Percentiles rank a stretch among this genome's conserved stretches.
phyloP scores from a whole-genome alignment of 2,797 vertebrate species.

The Channallabes apus region DNA sequence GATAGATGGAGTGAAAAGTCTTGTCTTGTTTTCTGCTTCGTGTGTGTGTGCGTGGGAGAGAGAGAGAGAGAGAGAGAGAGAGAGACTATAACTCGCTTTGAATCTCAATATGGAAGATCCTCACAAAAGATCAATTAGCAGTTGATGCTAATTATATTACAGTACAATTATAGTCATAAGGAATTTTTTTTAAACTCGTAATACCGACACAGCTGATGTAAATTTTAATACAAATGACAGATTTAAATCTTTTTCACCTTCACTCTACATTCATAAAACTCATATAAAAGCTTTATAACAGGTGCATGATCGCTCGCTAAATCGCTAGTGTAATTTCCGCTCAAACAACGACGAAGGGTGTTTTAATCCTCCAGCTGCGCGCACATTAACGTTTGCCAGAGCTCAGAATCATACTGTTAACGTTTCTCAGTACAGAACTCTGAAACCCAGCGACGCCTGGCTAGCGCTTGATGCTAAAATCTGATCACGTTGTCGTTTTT shows the following conservation, averaged over 20 bases:
- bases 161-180: not conserved
- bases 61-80: not conserved
- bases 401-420: not conserved
- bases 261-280: not conserved
- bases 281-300: not conserved
- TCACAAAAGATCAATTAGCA: not conserved
- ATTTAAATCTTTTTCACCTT: not conserved
- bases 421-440: not conserved
- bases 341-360: not conserved
- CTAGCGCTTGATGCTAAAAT: not conserved
- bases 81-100: not conserved
- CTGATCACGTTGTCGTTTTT: not conserved
- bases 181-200: not conserved
- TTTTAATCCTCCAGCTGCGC: no score
- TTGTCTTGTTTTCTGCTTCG: not conserved
- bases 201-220: not conserved
- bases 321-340: not conserved
- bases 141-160: constrained; percentile 3
- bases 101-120: not conserved
- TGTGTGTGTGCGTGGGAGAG: no score
- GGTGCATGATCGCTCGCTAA: not conserved
- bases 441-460: not conserved
- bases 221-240: not conserved
- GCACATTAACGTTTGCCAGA: not conserved
- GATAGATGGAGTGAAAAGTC: not conserved